phyloP scores from a whole-genome alignment of 2,797 vertebrate species.

The Pseudochirops corinnae region DNA sequence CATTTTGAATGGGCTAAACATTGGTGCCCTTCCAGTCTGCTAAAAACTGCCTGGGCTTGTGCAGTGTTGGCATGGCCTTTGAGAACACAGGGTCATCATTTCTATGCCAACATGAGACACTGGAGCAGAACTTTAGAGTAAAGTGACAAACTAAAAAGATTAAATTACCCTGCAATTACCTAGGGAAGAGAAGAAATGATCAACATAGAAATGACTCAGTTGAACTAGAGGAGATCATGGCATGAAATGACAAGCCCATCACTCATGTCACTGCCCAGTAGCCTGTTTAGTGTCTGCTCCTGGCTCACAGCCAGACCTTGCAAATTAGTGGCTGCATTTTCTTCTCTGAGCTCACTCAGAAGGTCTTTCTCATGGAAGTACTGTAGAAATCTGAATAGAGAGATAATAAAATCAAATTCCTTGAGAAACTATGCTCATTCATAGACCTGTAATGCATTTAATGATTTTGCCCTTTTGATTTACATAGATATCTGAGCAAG shows the following conservation, averaged over 20 bases:
- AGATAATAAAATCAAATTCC: conserved; percentile 44
- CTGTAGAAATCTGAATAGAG: neutral
- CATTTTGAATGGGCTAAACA: neutral
- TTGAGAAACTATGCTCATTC: conserved; percentile 17
- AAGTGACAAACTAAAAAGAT: conserved; percentile 7
- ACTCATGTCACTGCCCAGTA: conserved; percentile 8
- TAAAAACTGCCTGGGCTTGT: neutral
- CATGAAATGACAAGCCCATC: neutral
- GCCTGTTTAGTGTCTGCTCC: conserved; percentile 29
- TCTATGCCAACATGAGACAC: neutral
- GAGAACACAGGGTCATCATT: neutral
- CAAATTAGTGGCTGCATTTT: conserved; percentile 36
- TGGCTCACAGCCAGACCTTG: conserved; percentile 7
- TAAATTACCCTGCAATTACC: neutral
- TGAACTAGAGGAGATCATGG: neutral
- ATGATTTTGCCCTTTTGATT: conserved; percentile 43
- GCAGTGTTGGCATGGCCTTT: neutral
- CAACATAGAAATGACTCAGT: neutral
- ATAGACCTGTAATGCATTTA: conserved; percentile 41
- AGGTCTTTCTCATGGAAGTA: conserved; percentile 42
- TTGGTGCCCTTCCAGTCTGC: neutral
- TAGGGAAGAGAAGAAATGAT: neutral
- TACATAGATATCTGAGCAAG: neutral
- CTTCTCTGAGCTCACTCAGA: conserved; percentile 64
- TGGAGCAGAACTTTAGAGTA: neutral